Evolutionary conservation across 1,140 invertebrate species (phyloP).

Genomic region (Tetramorium alpestre): DNA sequence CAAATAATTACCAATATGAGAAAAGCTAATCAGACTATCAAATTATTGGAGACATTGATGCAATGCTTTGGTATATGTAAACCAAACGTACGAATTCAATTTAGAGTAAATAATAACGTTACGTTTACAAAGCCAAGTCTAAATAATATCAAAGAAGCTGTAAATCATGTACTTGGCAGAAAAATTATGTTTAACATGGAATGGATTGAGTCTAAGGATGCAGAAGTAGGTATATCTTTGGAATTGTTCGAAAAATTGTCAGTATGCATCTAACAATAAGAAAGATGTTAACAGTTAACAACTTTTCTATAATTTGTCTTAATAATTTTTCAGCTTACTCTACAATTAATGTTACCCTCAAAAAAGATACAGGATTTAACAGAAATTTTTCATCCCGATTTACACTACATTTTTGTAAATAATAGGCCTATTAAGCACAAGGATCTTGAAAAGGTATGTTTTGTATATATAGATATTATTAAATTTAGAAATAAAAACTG

Average conservation of each 20-base stretch:
- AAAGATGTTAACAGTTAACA: neutral
- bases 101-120: slow-evolving; percentile 86
- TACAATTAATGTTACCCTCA: slow-evolving; percentile 85
- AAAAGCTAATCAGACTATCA: slow-evolving; percentile 87
- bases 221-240: slow-evolving; percentile 66
- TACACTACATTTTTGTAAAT: slow-evolving; percentile 86
- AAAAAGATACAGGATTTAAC: slow-evolving; percentile 78
- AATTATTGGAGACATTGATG: slow-evolving; percentile 87
- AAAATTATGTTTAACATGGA: slow-evolving; percentile 83
- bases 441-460: slow-evolving; percentile 87
- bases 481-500: slow-evolving; percentile 29
- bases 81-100: slow-evolving; percentile 84
- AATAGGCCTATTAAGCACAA: slow-evolving; percentile 87
- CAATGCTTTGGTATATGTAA: slow-evolving; percentile 87
- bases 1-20: slow-evolving; percentile 86
- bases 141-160: slow-evolving; percentile 82
- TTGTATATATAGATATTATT: slow-evolving; percentile 1
- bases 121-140: slow-evolving; percentile 86
- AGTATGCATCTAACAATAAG: neutral
- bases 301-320: slow-evolving; percentile 48
- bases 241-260: slow-evolving; percentile 10
- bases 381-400: slow-evolving; percentile 78
- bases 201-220: slow-evolving; percentile 74
- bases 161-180: slow-evolving; percentile 84
- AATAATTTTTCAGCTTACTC: slow-evolving; percentile 75